These are phyloP conservation scores for Emydoidea blandingii DNA, from an alignment of 2,797 vertebrate species.

Conservation along the genomic window DNA sequence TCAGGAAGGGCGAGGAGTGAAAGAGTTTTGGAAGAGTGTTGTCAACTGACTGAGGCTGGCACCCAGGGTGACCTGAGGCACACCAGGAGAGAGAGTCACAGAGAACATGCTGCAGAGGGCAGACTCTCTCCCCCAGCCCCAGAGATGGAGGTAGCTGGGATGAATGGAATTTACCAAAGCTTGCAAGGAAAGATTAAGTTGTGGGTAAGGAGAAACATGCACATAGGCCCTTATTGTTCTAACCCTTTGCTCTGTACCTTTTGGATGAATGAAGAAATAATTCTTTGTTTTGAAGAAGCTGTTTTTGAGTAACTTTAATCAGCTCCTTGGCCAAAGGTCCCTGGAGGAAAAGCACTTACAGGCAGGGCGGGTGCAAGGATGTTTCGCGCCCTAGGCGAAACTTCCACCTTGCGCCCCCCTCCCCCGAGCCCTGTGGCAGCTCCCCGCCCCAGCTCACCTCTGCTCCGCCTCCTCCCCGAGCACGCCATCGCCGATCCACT, in stretches of 20 bases:
- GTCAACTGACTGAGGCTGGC: no score
- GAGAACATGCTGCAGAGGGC: background rate
- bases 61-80: no score
- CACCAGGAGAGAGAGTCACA: background rate
- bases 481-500: no score
- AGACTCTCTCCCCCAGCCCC: background rate
- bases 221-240: background rate
- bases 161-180: background rate
- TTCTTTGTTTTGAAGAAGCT: background rate
- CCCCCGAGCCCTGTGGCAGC: no score
- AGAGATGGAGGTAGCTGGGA: background rate
- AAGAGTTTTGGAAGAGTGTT: background rate
- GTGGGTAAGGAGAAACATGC: background rate
- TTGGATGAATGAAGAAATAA: background rate
- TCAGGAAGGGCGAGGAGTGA: no score
- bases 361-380: no score
- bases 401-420: no score
- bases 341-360: background rate
- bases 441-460: no score
- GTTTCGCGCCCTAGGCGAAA: no score
- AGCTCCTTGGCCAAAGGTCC: no score
- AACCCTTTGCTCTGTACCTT: background rate
- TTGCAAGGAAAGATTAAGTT: background rate
- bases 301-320: background rate
- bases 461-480: no score